Base-by-base conservation (phyloP, 2,797 vertebrate species). In the Chloroceryle amazona region DNA sequence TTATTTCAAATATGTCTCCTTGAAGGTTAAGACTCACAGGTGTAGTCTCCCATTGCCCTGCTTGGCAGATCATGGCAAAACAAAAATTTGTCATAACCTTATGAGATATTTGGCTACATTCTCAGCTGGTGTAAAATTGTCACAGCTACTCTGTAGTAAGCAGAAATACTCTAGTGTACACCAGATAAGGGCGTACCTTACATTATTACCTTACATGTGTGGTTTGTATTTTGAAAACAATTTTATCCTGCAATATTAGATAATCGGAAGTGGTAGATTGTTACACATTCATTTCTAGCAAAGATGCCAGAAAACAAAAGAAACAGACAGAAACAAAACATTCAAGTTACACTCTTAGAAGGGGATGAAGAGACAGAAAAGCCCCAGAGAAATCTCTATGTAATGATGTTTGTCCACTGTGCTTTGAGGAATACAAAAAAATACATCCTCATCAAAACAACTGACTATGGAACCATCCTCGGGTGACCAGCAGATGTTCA, bases 21-120 rank as follows among this genome's bases (percentile, higher is more conserved):
- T 93, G 93, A 98, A 97, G 91, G 94, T 97, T 94, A 96, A 93
- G 83, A 95, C 73, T 97, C 54, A 13, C 61, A 92, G 81, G 90
- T 75, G 22, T 52, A 94, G 81, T 95, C 41, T 49, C 42, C 4
- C 86, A 57, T 58, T 96, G 60, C 72, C 42, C 73, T 52, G 44
- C 37, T 58, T 75, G 76, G 37, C 39, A 91, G 79, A 96, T 92
- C 61, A 90, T 83, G 46, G 85, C 12, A 86, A 52, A 95, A 62
- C 29, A 88, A 65, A 91, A 95, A 63, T 29, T 83, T 81, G 11
- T 81, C 62, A 88, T 44, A 81, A 86, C 23, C 51, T 65, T 52
- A 75, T 55, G 33, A 88, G n/a, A 75, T 78, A 81, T 28, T 73
- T 79, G 37, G 20, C 51, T 74, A 41, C n/a, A 17, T 76, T 71